Conservation (phyloP, 2,113 vertebrate species). For the Mesoclemmys tuberculata region DNA sequence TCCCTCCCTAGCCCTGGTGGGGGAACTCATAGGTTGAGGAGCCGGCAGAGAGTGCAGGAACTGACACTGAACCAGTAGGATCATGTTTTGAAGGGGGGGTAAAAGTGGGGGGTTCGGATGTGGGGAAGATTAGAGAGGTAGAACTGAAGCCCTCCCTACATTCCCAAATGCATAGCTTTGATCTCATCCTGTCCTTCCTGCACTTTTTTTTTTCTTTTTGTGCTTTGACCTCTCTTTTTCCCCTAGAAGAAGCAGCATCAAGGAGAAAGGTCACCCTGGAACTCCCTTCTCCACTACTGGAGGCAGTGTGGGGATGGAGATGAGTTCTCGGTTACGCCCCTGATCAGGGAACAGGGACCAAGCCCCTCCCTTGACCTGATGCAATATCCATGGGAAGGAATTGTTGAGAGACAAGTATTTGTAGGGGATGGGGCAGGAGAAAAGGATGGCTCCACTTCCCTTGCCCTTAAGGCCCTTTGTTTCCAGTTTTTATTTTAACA, state of each 20-base stretch:
- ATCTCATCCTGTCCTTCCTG: neutral
- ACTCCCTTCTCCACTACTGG: neutral
- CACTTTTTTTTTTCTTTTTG: neutral
- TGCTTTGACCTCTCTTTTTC: neutral
- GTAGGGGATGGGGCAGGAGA: fast-evolving
- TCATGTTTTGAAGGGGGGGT: too few species aligned
- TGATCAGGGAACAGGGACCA: neutral
- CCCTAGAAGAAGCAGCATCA: neutral
- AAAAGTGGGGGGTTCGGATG: neutral
- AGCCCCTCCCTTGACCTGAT: neutral
- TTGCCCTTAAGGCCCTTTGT: neutral
- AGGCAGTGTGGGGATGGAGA: neutral
- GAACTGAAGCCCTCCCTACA: neutral
- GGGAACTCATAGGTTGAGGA: neutral
- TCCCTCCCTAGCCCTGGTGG: neutral
- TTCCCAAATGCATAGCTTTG: neutral
- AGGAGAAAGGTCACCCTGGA: neutral
- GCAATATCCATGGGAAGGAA: neutral
- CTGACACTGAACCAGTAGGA: neutral
- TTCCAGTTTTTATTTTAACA: neutral
- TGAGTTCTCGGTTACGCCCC: neutral
- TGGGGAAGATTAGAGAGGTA: neutral
- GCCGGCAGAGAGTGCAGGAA: neutral
- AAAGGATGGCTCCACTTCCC: neutral
- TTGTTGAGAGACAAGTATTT: too few species aligned